Base-by-base conservation (phyloP, 2,113 vertebrate genomes). In the Lanius collurio region DNA sequence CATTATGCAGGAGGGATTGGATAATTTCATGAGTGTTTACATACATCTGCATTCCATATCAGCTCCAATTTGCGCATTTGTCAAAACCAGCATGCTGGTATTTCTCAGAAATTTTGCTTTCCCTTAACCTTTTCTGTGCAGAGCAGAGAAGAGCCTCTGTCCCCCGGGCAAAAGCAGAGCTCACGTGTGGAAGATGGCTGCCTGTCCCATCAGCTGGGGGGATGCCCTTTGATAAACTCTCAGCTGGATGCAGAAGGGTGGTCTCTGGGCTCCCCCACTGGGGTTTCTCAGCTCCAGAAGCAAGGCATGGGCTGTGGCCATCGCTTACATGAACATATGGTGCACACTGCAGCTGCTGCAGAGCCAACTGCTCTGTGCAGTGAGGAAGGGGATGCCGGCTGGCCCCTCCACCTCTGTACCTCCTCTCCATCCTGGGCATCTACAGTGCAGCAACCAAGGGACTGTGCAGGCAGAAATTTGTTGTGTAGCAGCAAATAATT, bases 11-110 rank as follows among this genome's bases (percentile, higher is more conserved):
- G 80, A 96, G 76, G 87, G 77, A 73, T 44, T 9, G 60, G 94
- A 96, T 97, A 95, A 97, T 97, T 97, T 90, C 70, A 90, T 81
- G 87, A 68, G 1, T 95, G 97, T 96, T 96, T 97, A 97, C 95
- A 94, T 96, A 97, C 60, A 96, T 97, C 95, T 97, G 92, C 95
- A 97, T 97, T 91, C 89, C 81, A 78, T 85, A 93, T 86, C 7
- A 0, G 57, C 92, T 95, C 87, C 83, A 96, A 95, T 97, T 95
- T 96, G 94, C 75, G 90, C 95, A 76, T 95, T 97, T 97, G 95
- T 97, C 89, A 94, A 83, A 97, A 92, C 53, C 92, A 95, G 86
- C 94, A 89, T 47, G 75, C 79, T 94, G 86, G 37, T 84, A 44
- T 94, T 95, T 90, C 92, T 95, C 96, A 94, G 74, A 83, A 87